Evolutionary conservation across 1,140 invertebrate species (phyloP), one percentile per base, ranked within the genome.

Genomic region (Hypsibius dujardini): DNA sequence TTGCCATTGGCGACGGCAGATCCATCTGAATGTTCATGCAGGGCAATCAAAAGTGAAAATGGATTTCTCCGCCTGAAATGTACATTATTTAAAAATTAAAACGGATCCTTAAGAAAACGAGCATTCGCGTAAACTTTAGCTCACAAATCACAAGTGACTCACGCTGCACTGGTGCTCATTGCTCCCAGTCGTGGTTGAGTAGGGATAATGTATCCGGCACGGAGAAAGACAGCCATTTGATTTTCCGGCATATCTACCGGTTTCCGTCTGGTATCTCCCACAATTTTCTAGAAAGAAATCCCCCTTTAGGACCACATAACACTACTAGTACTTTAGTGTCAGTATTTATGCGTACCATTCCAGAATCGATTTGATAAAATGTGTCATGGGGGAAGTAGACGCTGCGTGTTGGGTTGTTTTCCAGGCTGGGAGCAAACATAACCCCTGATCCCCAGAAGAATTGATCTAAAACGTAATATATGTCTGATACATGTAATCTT

Each of bases 401-500:
- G 42, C 42, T 67, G 42, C 62, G 62, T 42, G 12, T 12, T 3
- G 12, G 12, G 42, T 42, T 42, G 7, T 42, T 42, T 7, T 67
- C 62, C 12, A 92, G 78, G 59, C 89, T 85, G 12, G 90, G 89
- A 45, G 85, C 79, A 60, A 94, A 85, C 81, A 92, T 84, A 1
- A 93, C 74, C 62, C 82, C 80, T 12, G 83, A 79, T 40, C 90
- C 90, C 84, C 90, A 87, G 74, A 92, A 79, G 78, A 92, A 92
- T 78, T 90, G 87, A 1, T 83, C 81, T 77, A 92, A 89, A 67
- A 92, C 85, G 40, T 79, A 77, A 76, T 86, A 87, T 0, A 88
- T 88, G 2, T 78, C 78, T 78, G 87, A 28, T 28, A 28, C 28
- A 28, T 28, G 28, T 28, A 28, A 28, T 28, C 28, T 28, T 28